Evolutionary conservation across 1,140 invertebrate species (phyloP).

Genomic region (Paramacrobiotus metropolitanus): DNA sequence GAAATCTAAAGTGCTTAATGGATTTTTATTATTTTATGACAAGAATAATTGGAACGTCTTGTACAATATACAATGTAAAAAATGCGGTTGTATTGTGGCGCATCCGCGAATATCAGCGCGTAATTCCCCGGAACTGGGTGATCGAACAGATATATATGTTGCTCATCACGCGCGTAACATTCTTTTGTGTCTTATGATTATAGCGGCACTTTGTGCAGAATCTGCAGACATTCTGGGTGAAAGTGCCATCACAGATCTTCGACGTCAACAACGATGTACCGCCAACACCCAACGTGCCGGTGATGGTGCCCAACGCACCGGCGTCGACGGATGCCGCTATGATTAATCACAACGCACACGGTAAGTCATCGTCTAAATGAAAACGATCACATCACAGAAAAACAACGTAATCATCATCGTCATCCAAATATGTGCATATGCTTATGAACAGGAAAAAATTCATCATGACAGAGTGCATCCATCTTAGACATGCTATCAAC

Average conservation of each 20-base stretch:
- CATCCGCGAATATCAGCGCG: no score
- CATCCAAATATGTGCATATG: not conserved
- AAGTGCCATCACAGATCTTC: conserved; percentile 3
- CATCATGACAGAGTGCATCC: not conserved
- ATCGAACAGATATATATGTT: not conserved
- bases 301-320: no score
- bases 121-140: no score
- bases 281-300: not conserved
- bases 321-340: not conserved
- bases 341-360: not conserved
- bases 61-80: no score
- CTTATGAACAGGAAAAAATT: not conserved
- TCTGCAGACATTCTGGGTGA: conserved; percentile 4
- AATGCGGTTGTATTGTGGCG: no score
- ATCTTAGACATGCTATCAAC: not conserved
- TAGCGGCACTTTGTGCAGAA: conserved; percentile 2
- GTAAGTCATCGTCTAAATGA: no score
- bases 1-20: no score
- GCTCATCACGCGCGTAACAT: not conserved
- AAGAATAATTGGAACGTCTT: no score
- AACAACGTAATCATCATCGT: not conserved
- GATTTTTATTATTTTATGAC: no score
- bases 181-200: not conserved
- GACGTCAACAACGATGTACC: not conserved
- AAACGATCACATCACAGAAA: not conserved